Base-by-base conservation (phyloP, 2,888 invertebrate species). In the Alitta virens region DNA sequence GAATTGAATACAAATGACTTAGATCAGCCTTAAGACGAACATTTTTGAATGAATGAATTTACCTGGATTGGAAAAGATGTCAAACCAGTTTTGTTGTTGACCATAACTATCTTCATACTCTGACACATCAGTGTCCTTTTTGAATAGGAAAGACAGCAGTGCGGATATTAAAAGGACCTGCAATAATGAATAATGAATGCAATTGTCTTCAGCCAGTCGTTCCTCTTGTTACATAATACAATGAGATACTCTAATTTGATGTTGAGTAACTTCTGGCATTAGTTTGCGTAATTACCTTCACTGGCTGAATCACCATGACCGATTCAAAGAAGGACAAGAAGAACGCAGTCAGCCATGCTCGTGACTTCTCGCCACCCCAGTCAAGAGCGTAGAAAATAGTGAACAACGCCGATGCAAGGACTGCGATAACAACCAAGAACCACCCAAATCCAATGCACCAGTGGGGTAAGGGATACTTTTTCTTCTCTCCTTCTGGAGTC, bases 271-370 rank as follows among this genome's bases (percentile, higher is more conserved):
- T n/a, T n/a, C n/a, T n/a, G n/a, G n/a, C n/a, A n/a, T n/a, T n/a
- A n/a, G n/a, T n/a, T n/a, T n/a, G n/a, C n/a, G 33, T 9, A 46
- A 3, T 18, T 5, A 46, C 46, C 46, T 46, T 46, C 3, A 21
- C 46, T 46, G 46, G 46, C 21, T 46, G 18, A n/a, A 46, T 16
- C 9, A 46, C 7, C 9, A 46, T 16, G n/a, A 46, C 46, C n/a
- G 46, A 46, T 16, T 46, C 7, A 46, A 46, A 46, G 46, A 46
- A 46, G 46, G 46, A 46, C 46, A 46, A n/a, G n/a, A 46, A 46
- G 46, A 46, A 46, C 3, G 46, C 21, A 21, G n/a, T 21, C n/a
- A 46, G 46, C 46, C 46, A 46, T 5, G 18, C 46, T 9, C 18
- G n/a, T 5, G 46, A 46, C 46, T 46, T 46, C 18, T 5, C 21